Evolutionary conservation across 2,797 vertebrate genomes (phyloP).

Genomic region (Dryobates pubescens): DNA sequence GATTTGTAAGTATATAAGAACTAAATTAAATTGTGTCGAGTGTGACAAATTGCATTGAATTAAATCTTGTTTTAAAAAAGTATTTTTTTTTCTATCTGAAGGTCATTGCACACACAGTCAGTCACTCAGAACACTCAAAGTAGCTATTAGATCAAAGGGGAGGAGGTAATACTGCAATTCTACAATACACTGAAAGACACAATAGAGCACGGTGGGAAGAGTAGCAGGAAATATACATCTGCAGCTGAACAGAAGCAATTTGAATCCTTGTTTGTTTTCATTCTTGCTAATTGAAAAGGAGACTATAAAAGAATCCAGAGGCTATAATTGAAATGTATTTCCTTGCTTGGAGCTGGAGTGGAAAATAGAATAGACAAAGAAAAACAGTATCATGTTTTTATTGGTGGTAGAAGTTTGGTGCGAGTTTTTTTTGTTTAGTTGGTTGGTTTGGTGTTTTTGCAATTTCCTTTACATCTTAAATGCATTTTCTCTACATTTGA

Average conservation of each 20-base stretch:
- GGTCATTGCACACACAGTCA: background rate
- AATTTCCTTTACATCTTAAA: background rate
- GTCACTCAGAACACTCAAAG: background rate
- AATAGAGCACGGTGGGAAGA: background rate
- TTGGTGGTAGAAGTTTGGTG: background rate
- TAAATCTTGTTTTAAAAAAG: background rate
- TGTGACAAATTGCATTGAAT: conserved; percentile 5
- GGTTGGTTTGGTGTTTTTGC: background rate
- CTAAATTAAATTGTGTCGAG: conserved; percentile 16
- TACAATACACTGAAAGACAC: background rate
- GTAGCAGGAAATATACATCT: background rate
- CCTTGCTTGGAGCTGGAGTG: background rate
- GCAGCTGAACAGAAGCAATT: background rate
- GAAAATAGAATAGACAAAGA: background rate
- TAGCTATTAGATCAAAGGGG: background rate
- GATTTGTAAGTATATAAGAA: conserved; percentile 28
- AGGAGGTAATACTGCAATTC: background rate
- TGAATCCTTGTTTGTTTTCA: background rate
- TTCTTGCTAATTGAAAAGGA: background rate
- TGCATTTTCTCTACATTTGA: background rate
- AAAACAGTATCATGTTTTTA: background rate
- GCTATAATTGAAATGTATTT: background rate
- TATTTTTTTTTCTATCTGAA: background rate
- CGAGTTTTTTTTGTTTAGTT: too few relatives aligned
- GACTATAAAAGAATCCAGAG: background rate